A percentile compares a stretch with the other conserved stretches of the same genome.
Evolutionary conservation across 1,140 invertebrate genomes (phyloP).

Genomic region (Dreissena polymorpha): DNA sequence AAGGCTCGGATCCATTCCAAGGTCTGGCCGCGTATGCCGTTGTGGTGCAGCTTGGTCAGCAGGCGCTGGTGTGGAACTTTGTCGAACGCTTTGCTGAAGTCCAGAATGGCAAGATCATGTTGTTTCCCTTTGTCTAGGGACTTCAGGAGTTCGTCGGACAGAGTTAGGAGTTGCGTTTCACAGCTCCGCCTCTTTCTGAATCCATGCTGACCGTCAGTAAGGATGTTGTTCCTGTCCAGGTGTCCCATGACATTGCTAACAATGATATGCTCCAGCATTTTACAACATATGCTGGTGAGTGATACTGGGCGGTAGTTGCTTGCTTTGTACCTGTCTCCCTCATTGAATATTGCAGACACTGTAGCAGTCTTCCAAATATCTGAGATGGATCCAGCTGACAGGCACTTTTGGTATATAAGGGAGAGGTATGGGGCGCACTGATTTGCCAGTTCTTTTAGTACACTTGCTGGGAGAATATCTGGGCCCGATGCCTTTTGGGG

Average conservation of each 20-base stretch:
- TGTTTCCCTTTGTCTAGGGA: constrained; percentile 18
- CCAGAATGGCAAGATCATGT: constrained; percentile 19
- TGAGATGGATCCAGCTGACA: constrained; percentile 18
- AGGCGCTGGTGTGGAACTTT: constrained; percentile 46
- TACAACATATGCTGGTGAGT: constrained; percentile 57
- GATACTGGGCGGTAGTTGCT: constrained; percentile 53
- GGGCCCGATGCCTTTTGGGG: constrained; percentile 42
- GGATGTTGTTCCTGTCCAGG: constrained; percentile 19
- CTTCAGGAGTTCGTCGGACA: constrained; percentile 13
- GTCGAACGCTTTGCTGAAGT: constrained; percentile 35
- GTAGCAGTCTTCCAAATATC: constrained; percentile 33
- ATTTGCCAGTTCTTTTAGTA: constrained; percentile 31
- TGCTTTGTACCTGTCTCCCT: constrained; percentile 43
- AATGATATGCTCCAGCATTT: constrained; percentile 56
- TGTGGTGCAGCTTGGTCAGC: constrained; percentile 5
- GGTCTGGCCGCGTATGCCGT: not conserved
- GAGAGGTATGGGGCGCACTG: constrained; percentile 12
- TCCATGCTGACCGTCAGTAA: not conserved
- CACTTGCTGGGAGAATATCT: constrained; percentile 28
- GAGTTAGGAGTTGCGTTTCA: constrained; percentile 43
- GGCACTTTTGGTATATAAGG: constrained; percentile 24
- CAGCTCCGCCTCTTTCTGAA: constrained; percentile 31
- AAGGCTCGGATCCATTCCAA: too few relatives aligned
- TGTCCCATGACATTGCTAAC: constrained; percentile 42
- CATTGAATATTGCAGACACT: constrained; percentile 51